Conservation (phyloP, 2,888 invertebrate genomes). For the Philaethria dido region DNA sequence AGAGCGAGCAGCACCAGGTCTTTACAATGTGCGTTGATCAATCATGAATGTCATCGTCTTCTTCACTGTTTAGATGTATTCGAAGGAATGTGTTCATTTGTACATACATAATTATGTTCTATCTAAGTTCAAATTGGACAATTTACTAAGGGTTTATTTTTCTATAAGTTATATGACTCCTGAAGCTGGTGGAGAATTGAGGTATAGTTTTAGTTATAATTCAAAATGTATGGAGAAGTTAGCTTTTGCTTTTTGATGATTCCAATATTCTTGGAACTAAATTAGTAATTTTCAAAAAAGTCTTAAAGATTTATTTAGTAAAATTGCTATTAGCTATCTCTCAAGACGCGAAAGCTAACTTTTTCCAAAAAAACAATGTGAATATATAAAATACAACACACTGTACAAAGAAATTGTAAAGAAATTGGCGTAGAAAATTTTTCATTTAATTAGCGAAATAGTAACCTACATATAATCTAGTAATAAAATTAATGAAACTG, state of each 20-base stretch:
- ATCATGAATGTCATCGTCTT: conserved; percentile 10
- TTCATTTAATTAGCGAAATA: conserved; percentile 43
- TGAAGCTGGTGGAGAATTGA: conserved; percentile 4
- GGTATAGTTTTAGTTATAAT: conserved; percentile 13
- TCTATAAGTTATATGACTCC: conserved; percentile 23
- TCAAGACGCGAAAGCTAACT: conserved; percentile 22
- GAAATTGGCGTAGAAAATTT: conserved; percentile 35
- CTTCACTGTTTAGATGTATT: conserved; percentile 21
- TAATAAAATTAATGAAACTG: conserved; percentile 51
- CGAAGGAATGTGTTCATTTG: conserved; percentile 33
- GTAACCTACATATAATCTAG: conserved; percentile 46
- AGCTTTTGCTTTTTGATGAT: neutral
- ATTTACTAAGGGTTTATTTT: conserved; percentile 21
- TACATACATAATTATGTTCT: conserved; percentile 28
- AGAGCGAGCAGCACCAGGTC: conserved; percentile 85
- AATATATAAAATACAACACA: conserved; percentile 25
- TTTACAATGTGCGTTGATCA: conserved; percentile 77
- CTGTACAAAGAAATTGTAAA: conserved; percentile 60
- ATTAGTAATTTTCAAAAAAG: neutral
- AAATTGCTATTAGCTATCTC: neutral
- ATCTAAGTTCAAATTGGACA: neutral
- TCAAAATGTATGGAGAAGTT: neutral
- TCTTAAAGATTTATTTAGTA: too few species aligned
- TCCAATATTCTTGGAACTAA: neutral
- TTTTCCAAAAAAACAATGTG: conserved; percentile 6